phyloP scores from a whole-genome alignment of 2,888 invertebrate species.

The Drosophila colorata region DNA sequence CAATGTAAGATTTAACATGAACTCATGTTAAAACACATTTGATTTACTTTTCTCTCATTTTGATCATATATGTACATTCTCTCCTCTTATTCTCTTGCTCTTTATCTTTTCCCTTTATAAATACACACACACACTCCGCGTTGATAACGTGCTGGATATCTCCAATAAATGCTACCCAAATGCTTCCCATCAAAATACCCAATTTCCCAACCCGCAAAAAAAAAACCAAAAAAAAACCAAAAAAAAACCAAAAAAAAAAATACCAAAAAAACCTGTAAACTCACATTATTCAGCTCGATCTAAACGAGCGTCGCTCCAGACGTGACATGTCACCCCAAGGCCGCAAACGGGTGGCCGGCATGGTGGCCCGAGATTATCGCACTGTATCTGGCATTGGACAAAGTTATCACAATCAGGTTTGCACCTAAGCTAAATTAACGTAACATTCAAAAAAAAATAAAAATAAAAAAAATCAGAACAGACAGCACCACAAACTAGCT shows the following conservation, averaged over 20 bases:
- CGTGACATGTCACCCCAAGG: slow-evolving; percentile 94
- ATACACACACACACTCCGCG: slow-evolving; percentile 3
- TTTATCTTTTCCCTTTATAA: slow-evolving; percentile 31
- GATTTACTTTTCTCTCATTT: slow-evolving; percentile 52
- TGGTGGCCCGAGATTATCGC: slow-evolving; percentile 87
- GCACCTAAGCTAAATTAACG: slow-evolving; percentile 75
- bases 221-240: too few species aligned
- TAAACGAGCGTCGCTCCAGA: slow-evolving; percentile 90
- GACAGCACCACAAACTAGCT: slow-evolving; percentile 38
- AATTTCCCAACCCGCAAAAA: slow-evolving; percentile 21
- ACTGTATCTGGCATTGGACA: slow-evolving; percentile 86
- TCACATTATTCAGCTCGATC: slow-evolving; percentile 85
- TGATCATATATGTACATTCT: slow-evolving; percentile 66
- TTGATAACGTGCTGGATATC: slow-evolving; percentile 37
- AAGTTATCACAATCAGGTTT: slow-evolving; percentile 86
- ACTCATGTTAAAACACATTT: slow-evolving; percentile 30
- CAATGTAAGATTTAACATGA: slow-evolving; percentile 37
- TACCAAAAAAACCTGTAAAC: slow-evolving; percentile 6
- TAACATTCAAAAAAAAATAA: slow-evolving; percentile 28
- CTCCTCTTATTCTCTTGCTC: slow-evolving; percentile 56
- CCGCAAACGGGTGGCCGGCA: slow-evolving; percentile 89
- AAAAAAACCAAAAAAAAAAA: slow-evolving; percentile 1
- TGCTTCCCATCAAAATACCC: slow-evolving; percentile 15
- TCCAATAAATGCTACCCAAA: slow-evolving; percentile 9
- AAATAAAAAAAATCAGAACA: slow-evolving; percentile 40